A percentile compares a stretch with the other conserved stretches of the same genome.
Conservation (phyloP, 2,888 invertebrate species). For the Falcaria lacertinaria region DNA sequence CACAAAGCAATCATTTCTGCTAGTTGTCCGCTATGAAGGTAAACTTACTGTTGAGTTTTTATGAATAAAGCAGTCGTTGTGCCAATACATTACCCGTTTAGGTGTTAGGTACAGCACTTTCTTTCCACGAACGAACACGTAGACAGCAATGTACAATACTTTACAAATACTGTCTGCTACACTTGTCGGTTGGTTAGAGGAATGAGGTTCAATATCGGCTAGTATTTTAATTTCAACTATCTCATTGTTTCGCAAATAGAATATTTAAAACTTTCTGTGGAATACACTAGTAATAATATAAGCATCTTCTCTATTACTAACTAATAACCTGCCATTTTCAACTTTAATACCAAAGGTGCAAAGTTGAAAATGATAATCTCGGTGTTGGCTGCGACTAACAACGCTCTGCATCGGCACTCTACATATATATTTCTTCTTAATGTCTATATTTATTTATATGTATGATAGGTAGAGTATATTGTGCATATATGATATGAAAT, state of each 20-base stretch:
- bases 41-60: too few species aligned
- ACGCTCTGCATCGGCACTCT: constrained; percentile 10
- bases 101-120: too few species aligned
- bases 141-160: too few species aligned
- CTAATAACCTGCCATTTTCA: constrained; percentile 13
- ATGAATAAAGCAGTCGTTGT: too few species aligned
- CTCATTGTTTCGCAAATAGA: not conserved
- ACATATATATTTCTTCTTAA: constrained; percentile 13
- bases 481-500: not conserved
- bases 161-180: not conserved
- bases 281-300: constrained; percentile 4
- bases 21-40: too few species aligned
- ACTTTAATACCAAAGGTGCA: constrained; percentile 11
- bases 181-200: too few species aligned
- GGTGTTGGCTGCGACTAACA: constrained; percentile 39
- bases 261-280: too few species aligned
- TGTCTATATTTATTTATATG: constrained; percentile 8
- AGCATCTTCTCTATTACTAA: constrained; percentile 5
- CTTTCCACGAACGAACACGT: too few species aligned
- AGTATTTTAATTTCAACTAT: not conserved
- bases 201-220: not conserved
- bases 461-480: constrained; percentile 13
- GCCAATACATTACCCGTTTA: too few species aligned
- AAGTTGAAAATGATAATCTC: constrained; percentile 13
- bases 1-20: too few species aligned